Base-by-base conservation (phyloP, 2,113 vertebrate genomes). In the Sinocyclocheilus anophthalmus region DNA sequence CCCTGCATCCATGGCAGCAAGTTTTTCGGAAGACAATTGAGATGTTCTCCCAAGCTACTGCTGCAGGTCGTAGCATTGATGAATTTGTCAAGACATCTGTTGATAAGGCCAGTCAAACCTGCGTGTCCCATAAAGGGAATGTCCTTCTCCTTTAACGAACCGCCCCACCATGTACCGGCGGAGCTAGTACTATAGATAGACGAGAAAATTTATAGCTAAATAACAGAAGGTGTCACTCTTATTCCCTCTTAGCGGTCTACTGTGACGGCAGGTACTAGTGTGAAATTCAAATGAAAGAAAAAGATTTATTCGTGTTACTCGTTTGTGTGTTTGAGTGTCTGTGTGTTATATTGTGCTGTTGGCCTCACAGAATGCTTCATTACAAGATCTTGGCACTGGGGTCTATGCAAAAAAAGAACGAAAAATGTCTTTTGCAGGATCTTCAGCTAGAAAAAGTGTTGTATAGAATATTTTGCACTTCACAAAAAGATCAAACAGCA, bases 61-160 rank as follows among this genome's bases (percentile, higher is more conserved):
- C 55, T 79, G 33, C 33, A 79, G 59, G 57, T 45, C 45, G 59
- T 63, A 45, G 59, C 24, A 65, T 42, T 42, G 70, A 73, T 73
- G 39, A 45, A 13, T 24, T 72, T 42, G 37, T 73, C 39, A 45
- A 73, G 70, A 73, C 11, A 22, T 75, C 39, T 12, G 30, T 61
- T 61, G 30, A 61, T 2, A 63, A 57, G 57, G 33, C 78, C 37
- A 33, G 22, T 53, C 8, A 14, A 55, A 24, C 24, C 42, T 14
- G 67, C 6, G 22, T 13, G 42, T 69, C 75, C 63, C 76, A 57
- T 86, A 84, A 87, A 85, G 89, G 83, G 86, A 88, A 85, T 87
- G 88, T 30, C 53, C 63, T 86, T 92, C 90, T 89, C 86, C 91
- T 90, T 92, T 87, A 86, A 89, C 90, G 42, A 84, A 90, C 89